Evolutionary conservation across 2,113 vertebrate genomes (phyloP).

Genomic region (Micronisus gabar): DNA sequence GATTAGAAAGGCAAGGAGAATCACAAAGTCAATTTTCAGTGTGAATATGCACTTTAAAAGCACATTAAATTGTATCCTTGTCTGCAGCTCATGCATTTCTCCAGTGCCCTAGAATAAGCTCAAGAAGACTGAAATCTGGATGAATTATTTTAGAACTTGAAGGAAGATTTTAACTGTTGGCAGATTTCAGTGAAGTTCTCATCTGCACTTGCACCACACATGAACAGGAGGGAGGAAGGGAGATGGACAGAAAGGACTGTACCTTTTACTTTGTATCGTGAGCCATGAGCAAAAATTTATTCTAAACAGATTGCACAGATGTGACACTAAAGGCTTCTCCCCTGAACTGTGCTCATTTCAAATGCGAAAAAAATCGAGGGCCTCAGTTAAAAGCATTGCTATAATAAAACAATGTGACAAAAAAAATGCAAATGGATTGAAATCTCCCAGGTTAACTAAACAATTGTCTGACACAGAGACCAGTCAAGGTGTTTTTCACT

Average conservation of each 20-base stretch:
- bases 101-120: background rate
- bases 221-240: background rate
- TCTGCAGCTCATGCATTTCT: background rate
- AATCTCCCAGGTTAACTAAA: background rate
- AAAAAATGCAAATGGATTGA: background rate
- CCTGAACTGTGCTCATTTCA: background rate
- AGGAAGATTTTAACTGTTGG: background rate
- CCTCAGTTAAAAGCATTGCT: background rate
- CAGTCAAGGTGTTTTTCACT: background rate
- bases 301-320: background rate
- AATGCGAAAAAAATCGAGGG: background rate
- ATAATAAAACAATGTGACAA: background rate
- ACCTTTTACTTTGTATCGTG: background rate
- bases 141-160: background rate
- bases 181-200: background rate
- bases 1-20: constrained; percentile 38
- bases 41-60: constrained; percentile 30
- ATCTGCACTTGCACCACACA: background rate
- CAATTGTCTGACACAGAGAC: background rate
- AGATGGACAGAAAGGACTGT: background rate
- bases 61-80: background rate
- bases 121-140: background rate
- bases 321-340: background rate
- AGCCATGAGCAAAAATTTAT: background rate
- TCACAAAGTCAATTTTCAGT: constrained; percentile 36